Evolutionary conservation across 2,888 invertebrate genomes (phyloP), one percentile per base, ranked within the genome.

Genomic region (Dryobota labecula): DNA sequence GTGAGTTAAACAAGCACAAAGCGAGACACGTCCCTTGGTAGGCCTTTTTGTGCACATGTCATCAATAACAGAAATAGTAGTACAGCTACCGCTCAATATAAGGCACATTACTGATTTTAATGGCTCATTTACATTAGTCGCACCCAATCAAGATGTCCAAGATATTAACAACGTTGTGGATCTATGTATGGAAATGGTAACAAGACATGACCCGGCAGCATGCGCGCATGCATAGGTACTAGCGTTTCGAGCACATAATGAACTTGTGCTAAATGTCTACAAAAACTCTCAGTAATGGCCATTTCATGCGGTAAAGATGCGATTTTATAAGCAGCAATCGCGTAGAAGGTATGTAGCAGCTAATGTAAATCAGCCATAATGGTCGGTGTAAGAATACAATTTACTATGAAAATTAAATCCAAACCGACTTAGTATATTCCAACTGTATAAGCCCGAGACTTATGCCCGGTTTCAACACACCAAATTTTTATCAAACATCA

Each of bases 1-100:
- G 79, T 72, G 71, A 78, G 86, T 92, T 92, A 91, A 90, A 88
- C 86, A 91, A 89, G 86, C 85, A 88, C 80, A 80, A 82, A 82
- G 74, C 81, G 72, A 77, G 64, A 75, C 61, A 76, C 64, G 57
- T 73, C 73, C 71, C 70, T 70, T 63, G 41, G 51, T 72, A 71
- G 71, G 80, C 67, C 60, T 67, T 64, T 66, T 61, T 56, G 71
- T 78, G 58, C 66, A 66, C 38, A 58, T 70, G 63, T 73, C 61
- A 60, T 58, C 53, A 54, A 66, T 56, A 51, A 41, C 41, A 36
- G 3, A 51, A 56, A 56, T 24, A 45, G 36, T 27, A 27, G 27
- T 38, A 33, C 38, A 33, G 43, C 51, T 62, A 30, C 43, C 61
- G 53, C n/a, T 65, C 13, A 43, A 57, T 27, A 20, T 18, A 60